A percentile compares a stretch with the other conserved stretches of the same genome.
These are phyloP conservation scores for Eulemur albifrons DNA, from an alignment of 2,797 vertebrate species.

Conservation along the genomic window DNA sequence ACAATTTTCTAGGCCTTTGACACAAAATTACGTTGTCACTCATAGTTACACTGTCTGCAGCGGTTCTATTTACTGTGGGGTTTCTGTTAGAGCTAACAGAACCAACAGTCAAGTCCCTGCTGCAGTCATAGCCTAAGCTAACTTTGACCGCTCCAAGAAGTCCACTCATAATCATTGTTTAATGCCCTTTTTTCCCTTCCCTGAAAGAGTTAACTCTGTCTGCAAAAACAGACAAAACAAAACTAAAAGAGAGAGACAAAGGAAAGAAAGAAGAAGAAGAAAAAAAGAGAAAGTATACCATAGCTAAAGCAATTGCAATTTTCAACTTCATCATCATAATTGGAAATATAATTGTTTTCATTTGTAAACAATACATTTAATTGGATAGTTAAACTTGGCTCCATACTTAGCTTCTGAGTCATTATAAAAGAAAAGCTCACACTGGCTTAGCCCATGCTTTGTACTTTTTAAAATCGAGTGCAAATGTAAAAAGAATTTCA, in stretches of 20 bases:
- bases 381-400: conserved; percentile 32
- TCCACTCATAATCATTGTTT: background rate
- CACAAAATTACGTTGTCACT: background rate
- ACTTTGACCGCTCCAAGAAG: background rate
- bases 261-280: background rate
- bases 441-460: background rate
- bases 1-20: background rate
- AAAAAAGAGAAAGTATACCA: background rate
- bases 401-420: conserved; percentile 12
- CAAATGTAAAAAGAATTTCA: background rate
- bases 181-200: background rate
- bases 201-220: conserved; percentile 26
- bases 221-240: background rate
- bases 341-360: conserved; percentile 56
- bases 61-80: background rate
- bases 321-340: conserved; percentile 39
- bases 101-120: background rate
- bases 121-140: background rate
- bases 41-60: background rate
- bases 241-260: background rate
- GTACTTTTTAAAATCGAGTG: background rate
- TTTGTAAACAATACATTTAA: conserved; percentile 63
- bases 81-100: background rate
- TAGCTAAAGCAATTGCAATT: conserved; percentile 35
- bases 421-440: conserved; percentile 13